Evolutionary conservation across 1,140 invertebrate genomes (phyloP).

Genomic region (Drosophila lini): DNA sequence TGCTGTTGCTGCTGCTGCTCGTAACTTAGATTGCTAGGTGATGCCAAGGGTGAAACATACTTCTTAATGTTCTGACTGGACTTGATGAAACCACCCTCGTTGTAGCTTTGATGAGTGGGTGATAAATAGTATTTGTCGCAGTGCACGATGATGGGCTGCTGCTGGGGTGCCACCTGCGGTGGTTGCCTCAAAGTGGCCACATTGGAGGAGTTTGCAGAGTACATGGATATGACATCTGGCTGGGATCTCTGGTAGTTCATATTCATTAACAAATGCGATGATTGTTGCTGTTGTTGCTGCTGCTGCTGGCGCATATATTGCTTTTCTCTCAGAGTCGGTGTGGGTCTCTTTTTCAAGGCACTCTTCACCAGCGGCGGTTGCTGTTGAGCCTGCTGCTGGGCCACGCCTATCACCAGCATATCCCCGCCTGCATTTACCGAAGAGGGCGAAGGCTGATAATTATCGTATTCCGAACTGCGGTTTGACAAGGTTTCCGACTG

Average conservation of each 20-base stretch:
- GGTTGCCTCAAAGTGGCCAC: conserved; percentile 78
- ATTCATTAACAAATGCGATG: conserved; percentile 45
- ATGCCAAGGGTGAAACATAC: conserved; percentile 73
- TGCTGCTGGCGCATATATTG: conserved; percentile 59
- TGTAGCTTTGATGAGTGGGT: conserved; percentile 79
- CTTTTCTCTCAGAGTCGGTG: conserved; percentile 63
- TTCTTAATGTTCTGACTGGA: conserved; percentile 83
- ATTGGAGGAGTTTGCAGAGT: conserved; percentile 79
- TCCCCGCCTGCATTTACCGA: conserved; percentile 39
- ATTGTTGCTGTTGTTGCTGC: conserved; percentile 13
- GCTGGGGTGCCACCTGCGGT: conserved; percentile 71
- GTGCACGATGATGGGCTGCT: conserved; percentile 76
- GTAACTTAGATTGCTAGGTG: conserved; percentile 63
- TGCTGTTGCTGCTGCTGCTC: conserved; percentile 46
- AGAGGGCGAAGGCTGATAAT: conserved; percentile 60
- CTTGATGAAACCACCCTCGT: conserved; percentile 78
- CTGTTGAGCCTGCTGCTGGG: conserved; percentile 68
- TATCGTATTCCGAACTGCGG: conserved; percentile 80
- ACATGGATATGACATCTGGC: conserved; percentile 73
- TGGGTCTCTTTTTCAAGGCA: conserved; percentile 68
- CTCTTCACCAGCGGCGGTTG: conserved; percentile 69
- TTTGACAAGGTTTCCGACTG: conserved; percentile 79
- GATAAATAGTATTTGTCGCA: conserved; percentile 82
- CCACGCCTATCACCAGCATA: conserved; percentile 72
- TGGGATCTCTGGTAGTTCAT: conserved; percentile 51